Evolutionary conservation across 2,113 vertebrate species (phyloP).

Genomic region (Hippocampus comes): DNA sequence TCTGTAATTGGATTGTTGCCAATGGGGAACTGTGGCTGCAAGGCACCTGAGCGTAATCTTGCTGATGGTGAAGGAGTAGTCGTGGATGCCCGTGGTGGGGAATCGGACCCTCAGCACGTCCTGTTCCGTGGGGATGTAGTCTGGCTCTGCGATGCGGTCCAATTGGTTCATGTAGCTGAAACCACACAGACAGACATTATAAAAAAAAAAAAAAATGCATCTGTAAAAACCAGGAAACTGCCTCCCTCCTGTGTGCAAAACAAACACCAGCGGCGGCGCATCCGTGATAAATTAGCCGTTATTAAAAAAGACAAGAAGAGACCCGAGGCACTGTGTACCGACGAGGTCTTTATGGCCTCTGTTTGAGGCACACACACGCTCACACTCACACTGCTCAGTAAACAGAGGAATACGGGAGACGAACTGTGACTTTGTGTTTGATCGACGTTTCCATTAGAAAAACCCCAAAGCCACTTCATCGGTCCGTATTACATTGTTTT

Average conservation of each 20-base stretch:
- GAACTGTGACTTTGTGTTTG: conserved; percentile 17
- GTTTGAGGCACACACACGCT: conserved; percentile 31
- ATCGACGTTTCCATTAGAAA: background rate
- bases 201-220: background rate
- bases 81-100: conserved; percentile 88
- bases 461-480: background rate
- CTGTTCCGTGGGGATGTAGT: conserved; percentile 81
- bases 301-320: conserved; percentile 26
- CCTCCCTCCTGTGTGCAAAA: background rate
- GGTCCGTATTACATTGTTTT: background rate
- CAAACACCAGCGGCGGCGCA: conserved; percentile 23
- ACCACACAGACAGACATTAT: background rate
- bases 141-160: conserved; percentile 74
- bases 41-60: conserved; percentile 81
- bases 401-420: conserved; percentile 41
- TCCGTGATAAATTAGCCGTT: conserved; percentile 4
- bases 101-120: conserved; percentile 85
- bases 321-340: conserved; percentile 27
- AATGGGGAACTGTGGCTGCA: background rate
- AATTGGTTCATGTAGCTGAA: conserved; percentile 80
- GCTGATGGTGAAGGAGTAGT: conserved; percentile 83
- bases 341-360: conserved; percentile 50
- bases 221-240: background rate
- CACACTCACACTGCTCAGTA: conserved; percentile 19
- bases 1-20: background rate